A percentile compares a stretch with the other conserved stretches of the same genome.
These are phyloP conservation scores for Zophobas morio DNA, from an alignment of 1,140 invertebrate species.

Conservation along the genomic window DNA sequence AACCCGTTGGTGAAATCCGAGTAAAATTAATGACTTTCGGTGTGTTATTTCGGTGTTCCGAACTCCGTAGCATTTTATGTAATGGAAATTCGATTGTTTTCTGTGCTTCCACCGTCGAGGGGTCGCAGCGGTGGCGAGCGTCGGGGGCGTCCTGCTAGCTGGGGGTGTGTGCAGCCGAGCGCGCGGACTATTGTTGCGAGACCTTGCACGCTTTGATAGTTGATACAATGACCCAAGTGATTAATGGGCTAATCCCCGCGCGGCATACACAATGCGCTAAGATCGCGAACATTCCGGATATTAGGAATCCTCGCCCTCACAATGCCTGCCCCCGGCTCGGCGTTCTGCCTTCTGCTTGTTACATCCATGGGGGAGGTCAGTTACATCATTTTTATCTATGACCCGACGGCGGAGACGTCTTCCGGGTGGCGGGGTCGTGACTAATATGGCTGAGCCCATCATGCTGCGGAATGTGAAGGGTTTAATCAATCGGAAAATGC, in stretches of 20 bases:
- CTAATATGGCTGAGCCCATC: too few species aligned
- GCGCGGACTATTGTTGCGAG: constrained; percentile 67
- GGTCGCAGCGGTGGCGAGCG: constrained; percentile 24
- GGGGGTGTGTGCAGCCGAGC: constrained; percentile 64
- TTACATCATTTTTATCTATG: constrained; percentile 11
- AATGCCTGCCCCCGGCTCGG: constrained; percentile 43
- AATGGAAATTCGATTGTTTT: constrained; percentile 53
- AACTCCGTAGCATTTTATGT: constrained; percentile 47
- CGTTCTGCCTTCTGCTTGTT: constrained; percentile 24
- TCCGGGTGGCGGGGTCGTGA: too few species aligned
- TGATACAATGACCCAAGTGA: constrained; percentile 68
- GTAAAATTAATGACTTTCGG: constrained; percentile 44
- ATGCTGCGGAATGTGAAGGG: too few species aligned
- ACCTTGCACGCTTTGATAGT: constrained; percentile 68
- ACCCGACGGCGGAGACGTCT: neutral
- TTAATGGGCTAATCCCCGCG: constrained; percentile 68
- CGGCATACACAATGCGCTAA: constrained; percentile 66
- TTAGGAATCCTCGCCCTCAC: constrained; percentile 65
- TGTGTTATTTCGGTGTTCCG: constrained; percentile 40
- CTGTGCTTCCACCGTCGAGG: constrained; percentile 49
- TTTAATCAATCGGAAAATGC: too few species aligned
- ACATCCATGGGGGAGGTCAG: constrained; percentile 37
- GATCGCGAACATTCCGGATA: constrained; percentile 68
- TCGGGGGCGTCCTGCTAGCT: constrained; percentile 29
- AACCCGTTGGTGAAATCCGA: constrained; percentile 41